These are phyloP conservation scores for Cyanoliseus patagonus DNA, from an alignment of 2,113 vertebrate species.

Conservation along the genomic window DNA sequence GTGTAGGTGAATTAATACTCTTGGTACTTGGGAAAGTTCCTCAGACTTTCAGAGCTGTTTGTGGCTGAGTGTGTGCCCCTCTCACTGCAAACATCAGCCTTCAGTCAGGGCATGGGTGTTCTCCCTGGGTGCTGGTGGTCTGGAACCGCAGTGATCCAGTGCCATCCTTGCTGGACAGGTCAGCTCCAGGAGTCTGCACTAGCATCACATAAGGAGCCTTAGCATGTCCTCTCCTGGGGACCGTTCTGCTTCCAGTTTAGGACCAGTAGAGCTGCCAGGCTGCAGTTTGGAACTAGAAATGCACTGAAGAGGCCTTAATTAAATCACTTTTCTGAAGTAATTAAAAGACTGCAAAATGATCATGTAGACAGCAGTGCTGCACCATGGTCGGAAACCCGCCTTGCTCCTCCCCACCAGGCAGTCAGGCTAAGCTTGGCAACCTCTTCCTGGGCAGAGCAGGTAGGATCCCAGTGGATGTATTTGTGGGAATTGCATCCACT, in stretches of 20 bases:
- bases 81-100: not conserved
- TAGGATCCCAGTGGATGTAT: not conserved
- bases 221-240: accelerated
- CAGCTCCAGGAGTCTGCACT: not conserved
- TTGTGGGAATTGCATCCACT: not conserved
- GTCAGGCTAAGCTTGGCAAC: not conserved
- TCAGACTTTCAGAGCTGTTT: not conserved
- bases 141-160: not conserved
- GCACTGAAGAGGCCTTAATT: slow-evolving; percentile 29
- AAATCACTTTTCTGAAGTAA: slow-evolving; percentile 41
- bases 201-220: not conserved
- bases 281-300: slow-evolving; percentile 4
- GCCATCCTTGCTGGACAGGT: not conserved
- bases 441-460: not conserved
- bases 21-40: not conserved
- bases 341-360: slow-evolving; percentile 18
- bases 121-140: not conserved
- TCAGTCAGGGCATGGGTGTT: not conserved
- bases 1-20: not conserved
- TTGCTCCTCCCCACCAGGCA: not conserved
- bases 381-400: not conserved
- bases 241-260: not conserved
- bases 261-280: not conserved
- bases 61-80: not conserved
- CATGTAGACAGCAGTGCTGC: not conserved